Percentiles rank a stretch among this genome's conserved stretches.
phyloP scores from a whole-genome alignment of 1,140 invertebrate genomes.

The Lutraria rhynchaena region DNA sequence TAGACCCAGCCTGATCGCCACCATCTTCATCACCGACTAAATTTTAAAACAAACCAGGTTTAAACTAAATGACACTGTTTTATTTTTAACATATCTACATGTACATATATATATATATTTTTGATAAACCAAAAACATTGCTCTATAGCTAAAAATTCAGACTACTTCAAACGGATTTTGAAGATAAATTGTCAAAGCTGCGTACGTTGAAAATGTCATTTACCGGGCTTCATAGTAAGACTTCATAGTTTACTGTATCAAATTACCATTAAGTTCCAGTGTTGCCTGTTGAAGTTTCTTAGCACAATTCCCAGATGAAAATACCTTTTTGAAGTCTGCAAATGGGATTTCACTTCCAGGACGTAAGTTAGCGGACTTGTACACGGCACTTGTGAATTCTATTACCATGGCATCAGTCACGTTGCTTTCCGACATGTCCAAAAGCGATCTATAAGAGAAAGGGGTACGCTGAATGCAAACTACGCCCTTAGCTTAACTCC shows the following conservation, averaged over 20 bases:
- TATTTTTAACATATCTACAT: too few species aligned
- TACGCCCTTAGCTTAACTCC: too few species aligned
- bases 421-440: constrained; percentile 51
- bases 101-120: too few species aligned
- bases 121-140: too few species aligned
- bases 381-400: constrained; percentile 39
- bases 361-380: constrained; percentile 15
- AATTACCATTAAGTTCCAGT: constrained; percentile 42
- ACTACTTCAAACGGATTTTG: too few species aligned
- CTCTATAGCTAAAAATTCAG: too few species aligned
- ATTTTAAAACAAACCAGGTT: neutral
- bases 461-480: too few species aligned
- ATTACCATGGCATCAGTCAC: constrained; percentile 8
- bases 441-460: constrained; percentile 40
- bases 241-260: too few species aligned
- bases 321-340: constrained; percentile 48
- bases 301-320: constrained; percentile 18
- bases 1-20: constrained; percentile 2
- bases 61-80: too few species aligned
- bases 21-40: constrained; percentile 5
- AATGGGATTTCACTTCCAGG: constrained; percentile 43
- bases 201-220: too few species aligned
- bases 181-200: too few species aligned
- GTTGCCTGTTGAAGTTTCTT: constrained; percentile 35
- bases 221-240: too few species aligned